Conservation (phyloP, 2,797 vertebrate species). For the Falco berigora region DNA sequence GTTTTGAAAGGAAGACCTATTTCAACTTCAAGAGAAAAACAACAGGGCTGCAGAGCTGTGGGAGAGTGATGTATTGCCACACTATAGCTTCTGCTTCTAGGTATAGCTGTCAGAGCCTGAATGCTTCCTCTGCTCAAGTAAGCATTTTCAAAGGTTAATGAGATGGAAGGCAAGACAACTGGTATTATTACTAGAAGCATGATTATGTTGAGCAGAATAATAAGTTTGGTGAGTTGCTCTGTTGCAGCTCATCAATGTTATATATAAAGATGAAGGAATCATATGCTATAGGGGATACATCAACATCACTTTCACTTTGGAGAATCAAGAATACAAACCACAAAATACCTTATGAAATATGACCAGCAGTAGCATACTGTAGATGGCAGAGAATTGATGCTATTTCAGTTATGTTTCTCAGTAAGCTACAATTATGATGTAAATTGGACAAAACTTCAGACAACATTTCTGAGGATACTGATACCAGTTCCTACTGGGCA, state of each 20-base stretch:
- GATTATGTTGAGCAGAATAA: not conserved
- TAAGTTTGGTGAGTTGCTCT: not conserved
- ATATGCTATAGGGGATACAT: not conserved
- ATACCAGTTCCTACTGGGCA: not conserved
- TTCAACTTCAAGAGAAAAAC: constrained; percentile 8
- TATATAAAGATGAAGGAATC: not conserved
- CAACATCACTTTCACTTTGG: not conserved
- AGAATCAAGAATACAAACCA: not conserved
- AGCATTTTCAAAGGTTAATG: constrained; percentile 20
- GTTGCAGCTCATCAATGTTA: not conserved
- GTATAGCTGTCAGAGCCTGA: not conserved
- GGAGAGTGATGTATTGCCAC: not conserved
- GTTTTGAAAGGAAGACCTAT: constrained; percentile 36
- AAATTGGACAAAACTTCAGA: not conserved
- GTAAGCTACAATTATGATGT: not conserved
- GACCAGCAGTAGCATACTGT: not conserved
- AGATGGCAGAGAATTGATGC: not conserved
- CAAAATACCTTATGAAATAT: not conserved
- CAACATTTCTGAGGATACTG: not conserved
- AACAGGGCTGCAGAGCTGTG: not conserved
- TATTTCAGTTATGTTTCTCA: not conserved
- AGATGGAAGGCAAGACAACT: not conserved
- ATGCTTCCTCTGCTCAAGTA: not conserved
- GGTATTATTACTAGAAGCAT: not conserved
- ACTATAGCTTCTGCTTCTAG: not conserved